Conservation (phyloP, 2,888 invertebrate species). For the Chesias legatella region DNA sequence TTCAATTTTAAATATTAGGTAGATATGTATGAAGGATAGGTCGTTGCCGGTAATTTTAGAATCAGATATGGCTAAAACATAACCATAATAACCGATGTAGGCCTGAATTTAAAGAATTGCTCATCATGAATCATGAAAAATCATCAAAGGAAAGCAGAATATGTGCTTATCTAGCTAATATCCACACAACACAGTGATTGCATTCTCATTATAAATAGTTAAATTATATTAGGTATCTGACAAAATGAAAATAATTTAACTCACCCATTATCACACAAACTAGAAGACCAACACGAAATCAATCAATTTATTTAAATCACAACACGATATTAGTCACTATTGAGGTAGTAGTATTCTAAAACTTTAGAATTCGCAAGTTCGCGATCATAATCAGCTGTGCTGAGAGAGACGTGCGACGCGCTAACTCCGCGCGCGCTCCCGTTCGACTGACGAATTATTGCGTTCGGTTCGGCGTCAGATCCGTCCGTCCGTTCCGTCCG, state of each 20-base stretch:
- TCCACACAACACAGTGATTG: too few relatives aligned
- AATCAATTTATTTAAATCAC: conserved; percentile 34
- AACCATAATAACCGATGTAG: too few relatives aligned
- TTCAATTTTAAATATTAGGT: too few relatives aligned
- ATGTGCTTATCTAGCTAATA: too few relatives aligned
- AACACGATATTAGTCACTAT: conserved; percentile 40
- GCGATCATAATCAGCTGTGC: conserved; percentile 61
- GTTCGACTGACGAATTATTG: conserved; percentile 56
- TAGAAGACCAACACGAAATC: conserved; percentile 38
- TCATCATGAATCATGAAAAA: too few relatives aligned
- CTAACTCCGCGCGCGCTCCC: conserved; percentile 45
- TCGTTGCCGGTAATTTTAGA: too few relatives aligned
- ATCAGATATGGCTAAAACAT: too few relatives aligned
- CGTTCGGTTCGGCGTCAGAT: conserved; percentile 29
- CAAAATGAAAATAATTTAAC: conserved; percentile 26
- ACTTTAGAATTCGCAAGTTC: conserved; percentile 42
- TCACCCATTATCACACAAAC: conserved; percentile 52
- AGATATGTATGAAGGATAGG: too few relatives aligned
- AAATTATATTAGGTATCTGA: too few relatives aligned
- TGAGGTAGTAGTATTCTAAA: conserved; percentile 34
- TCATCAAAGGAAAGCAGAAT: too few relatives aligned
- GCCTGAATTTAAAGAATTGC: too few relatives aligned
- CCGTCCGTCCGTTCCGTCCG: conserved; percentile 33
- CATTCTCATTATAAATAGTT: too few relatives aligned
- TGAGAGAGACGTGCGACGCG: conserved; percentile 35